Evolutionary conservation across 2,113 vertebrate genomes (phyloP).

Genomic region (Crocuta crocuta): DNA sequence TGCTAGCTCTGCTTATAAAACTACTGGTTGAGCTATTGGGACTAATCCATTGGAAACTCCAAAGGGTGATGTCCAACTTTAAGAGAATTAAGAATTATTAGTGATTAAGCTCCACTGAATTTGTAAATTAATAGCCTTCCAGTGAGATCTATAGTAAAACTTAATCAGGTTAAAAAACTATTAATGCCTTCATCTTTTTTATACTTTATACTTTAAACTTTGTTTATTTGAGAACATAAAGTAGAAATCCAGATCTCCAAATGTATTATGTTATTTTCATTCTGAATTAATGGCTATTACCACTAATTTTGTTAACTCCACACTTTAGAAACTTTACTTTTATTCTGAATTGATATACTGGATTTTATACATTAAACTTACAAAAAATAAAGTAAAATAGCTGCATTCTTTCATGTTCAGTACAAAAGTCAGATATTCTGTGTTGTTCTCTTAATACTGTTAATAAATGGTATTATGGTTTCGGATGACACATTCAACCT

Average conservation of each 20-base stretch:
- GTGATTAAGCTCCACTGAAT: background rate
- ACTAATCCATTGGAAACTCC: slow-evolving; percentile 30
- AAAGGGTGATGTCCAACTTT: slow-evolving; percentile 16
- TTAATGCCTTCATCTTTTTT: background rate
- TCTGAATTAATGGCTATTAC: background rate
- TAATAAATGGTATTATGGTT: background rate
- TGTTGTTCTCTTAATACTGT: background rate
- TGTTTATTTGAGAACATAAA: slow-evolving; percentile 46
- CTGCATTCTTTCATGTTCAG: background rate
- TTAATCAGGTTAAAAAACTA: slow-evolving; percentile 42
- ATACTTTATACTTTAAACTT: background rate
- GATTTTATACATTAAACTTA: background rate
- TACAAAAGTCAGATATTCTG: background rate
- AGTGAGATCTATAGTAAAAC: background rate
- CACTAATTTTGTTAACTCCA: slow-evolving; percentile 1
- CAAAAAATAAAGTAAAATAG: background rate
- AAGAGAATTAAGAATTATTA: slow-evolving; percentile 50
- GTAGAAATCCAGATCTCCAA: background rate
- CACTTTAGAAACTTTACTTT: background rate
- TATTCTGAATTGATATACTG: background rate
- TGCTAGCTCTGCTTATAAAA: background rate
- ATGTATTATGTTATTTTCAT: background rate
- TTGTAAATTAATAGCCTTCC: slow-evolving; percentile 48
- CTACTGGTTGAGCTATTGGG: background rate
- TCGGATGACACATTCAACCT: background rate